Evolutionary conservation across 2,797 vertebrate genomes (phyloP), one percentile per base, ranked within the genome.

Genomic region (Loris lydekkerianus): DNA sequence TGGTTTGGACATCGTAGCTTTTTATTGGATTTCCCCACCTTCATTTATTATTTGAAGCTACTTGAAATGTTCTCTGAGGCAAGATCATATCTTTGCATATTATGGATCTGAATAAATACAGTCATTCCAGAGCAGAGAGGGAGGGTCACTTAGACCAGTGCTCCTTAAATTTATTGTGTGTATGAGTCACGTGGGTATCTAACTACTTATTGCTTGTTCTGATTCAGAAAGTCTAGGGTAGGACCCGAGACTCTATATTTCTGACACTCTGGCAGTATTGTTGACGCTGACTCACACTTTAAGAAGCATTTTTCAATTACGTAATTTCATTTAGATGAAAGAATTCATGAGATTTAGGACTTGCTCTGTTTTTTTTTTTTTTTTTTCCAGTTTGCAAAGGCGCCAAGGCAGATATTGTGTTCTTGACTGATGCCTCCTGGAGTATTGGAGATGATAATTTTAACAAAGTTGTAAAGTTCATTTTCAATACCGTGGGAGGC

Each of bases 361-460:
- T 78, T 91, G 81, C 37, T 97, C 91, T 88, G 23, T 76, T 60
- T 98, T 98, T 58, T 49, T 53, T 98, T 58, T 49, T 53, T 56
- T 69, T 65, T 63, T 43, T 6, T 3, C 4, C 96, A 99, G 99
- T 99, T n/a, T 99, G 99, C 98, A 99, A 99, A 99, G 99, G 99
- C 20, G 99, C 99, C 97, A 99, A 99, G 98, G 99, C 99, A 94
- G 99, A 99, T 81, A 98, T 99, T 96, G 99, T 99, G n/a, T 99
- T 99, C 98, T 98, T 99, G 95, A 99, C 99, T 76, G 99, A 99
- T 86, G 99, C 99, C 69, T 99, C 99, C 31, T 99, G 99, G 99
- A 99, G 99, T 97, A 99, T 99, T 63, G 99, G 99, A 3, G 99
- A 99, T 97, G 99, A 99, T 75, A 99, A 99, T 98, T 99, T 99